A percentile compares a stretch with the other conserved stretches of the same genome.
Evolutionary conservation across 2,888 invertebrate genomes (phyloP).

Genomic region (Lithodes maja): DNA sequence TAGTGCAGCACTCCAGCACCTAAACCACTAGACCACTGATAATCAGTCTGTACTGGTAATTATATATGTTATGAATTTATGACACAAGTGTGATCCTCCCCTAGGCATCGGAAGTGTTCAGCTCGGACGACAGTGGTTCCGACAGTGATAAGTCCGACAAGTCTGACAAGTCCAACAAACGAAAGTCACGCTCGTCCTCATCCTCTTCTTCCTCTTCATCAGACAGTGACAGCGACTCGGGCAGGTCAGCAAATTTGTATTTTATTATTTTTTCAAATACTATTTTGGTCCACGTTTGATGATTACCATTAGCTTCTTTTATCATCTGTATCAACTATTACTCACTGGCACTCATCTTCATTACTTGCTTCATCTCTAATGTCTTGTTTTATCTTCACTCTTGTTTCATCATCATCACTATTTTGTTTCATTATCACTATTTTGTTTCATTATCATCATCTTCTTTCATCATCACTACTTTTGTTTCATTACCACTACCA

Average conservation of each 20-base stretch:
- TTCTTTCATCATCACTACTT: too few species aligned
- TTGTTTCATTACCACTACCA: too few species aligned
- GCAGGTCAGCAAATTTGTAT: conserved; percentile 51
- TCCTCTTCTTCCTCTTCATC: conserved; percentile 62
- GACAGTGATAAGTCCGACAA: conserved; percentile 80
- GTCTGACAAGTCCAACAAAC: conserved; percentile 68
- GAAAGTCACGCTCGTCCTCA: conserved; percentile 47
- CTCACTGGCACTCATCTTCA: neutral
- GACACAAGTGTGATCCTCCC: neutral
- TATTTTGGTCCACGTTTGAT: neutral
- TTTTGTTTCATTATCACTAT: too few species aligned
- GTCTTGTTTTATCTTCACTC: too few species aligned
- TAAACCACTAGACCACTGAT: too few species aligned
- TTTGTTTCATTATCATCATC: too few species aligned
- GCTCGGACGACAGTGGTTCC: conserved; percentile 87
- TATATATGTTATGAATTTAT: too few species aligned
- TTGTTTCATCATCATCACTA: too few species aligned
- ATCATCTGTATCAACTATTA: neutral
- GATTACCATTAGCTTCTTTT: too few species aligned
- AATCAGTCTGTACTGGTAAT: too few species aligned
- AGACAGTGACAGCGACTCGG: conserved; percentile 68
- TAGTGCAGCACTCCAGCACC: too few species aligned
- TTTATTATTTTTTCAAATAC: neutral
- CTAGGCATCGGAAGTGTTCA: conserved; percentile 66
- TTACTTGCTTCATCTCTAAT: too few species aligned